phyloP scores from a whole-genome alignment of 2,888 invertebrate species.

The Chesias legatella region DNA sequence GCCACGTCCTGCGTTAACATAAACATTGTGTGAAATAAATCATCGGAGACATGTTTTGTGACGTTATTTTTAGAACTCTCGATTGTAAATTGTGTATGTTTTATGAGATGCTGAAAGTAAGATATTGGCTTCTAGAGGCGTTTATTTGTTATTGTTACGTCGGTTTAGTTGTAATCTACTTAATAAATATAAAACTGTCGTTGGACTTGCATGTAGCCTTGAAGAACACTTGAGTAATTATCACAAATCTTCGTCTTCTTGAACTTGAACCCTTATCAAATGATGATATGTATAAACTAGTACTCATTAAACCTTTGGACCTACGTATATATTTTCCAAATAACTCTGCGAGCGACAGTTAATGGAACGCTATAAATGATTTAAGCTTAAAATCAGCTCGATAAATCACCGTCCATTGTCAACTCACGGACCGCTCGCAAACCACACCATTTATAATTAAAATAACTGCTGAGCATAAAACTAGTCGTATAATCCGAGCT shows the following conservation, averaged over 20 bases:
- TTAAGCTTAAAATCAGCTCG: slow-evolving; percentile 22
- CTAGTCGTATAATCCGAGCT: slow-evolving; percentile 27
- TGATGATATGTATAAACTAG: too few relatives aligned
- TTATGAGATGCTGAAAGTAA: slow-evolving; percentile 39
- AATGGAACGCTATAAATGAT: slow-evolving; percentile 24
- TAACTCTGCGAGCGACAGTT: slow-evolving; percentile 8
- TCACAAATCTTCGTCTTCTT: too few relatives aligned
- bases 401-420: slow-evolving; percentile 30
- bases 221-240: too few relatives aligned
- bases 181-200: too few relatives aligned
- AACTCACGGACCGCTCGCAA: slow-evolving; percentile 26
- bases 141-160: too few relatives aligned
- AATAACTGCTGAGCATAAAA: slow-evolving; percentile 29
- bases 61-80: slow-evolving; percentile 51
- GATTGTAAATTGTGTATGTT: slow-evolving; percentile 45
- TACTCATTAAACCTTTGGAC: not conserved
- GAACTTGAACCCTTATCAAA: too few relatives aligned
- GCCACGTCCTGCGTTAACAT: slow-evolving; percentile 61
- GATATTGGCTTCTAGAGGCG: slow-evolving; percentile 27
- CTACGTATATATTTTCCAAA: too few relatives aligned
- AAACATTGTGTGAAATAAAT: slow-evolving; percentile 74
- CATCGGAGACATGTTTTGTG: slow-evolving; percentile 64
- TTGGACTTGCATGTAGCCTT: too few relatives aligned
- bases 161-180: too few relatives aligned
- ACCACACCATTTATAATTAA: slow-evolving; percentile 32